Percentiles rank a stretch among this genome's conserved stretches.
Evolutionary conservation across 1,140 invertebrate genomes (phyloP).

Genomic region (Drosophila bocki): DNA sequence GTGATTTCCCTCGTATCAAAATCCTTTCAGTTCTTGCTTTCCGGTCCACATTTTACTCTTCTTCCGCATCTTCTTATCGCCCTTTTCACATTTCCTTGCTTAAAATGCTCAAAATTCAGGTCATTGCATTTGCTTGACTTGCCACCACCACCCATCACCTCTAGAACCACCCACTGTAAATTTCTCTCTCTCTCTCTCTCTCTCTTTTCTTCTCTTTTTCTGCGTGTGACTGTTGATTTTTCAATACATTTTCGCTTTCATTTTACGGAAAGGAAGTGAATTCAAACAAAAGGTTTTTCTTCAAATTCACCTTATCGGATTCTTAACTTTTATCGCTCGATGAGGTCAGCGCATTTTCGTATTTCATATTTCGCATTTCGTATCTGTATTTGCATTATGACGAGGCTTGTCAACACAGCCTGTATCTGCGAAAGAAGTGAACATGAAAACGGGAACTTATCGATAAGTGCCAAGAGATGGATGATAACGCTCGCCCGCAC

Average conservation of each 20-base stretch:
- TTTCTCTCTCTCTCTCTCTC: slow-evolving; percentile 1
- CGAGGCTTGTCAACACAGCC: slow-evolving; percentile 14
- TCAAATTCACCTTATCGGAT: slow-evolving; percentile 12
- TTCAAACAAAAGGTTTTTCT: background rate
- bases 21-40: slow-evolving; percentile 3
- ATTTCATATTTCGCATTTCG: slow-evolving; percentile 12
- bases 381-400: slow-evolving; percentile 50
- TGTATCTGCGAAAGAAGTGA: slow-evolving; percentile 19
- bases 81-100: slow-evolving; percentile 51
- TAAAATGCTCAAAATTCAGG: slow-evolving; percentile 68
- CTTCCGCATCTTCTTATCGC: slow-evolving; percentile 39
- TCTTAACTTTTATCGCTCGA: slow-evolving; percentile 20
- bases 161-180: slow-evolving; percentile 1
- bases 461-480: slow-evolving; percentile 47
- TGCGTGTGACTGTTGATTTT: slow-evolving; percentile 47
- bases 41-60: slow-evolving; percentile 38
- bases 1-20: background rate
- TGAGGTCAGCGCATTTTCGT: slow-evolving; percentile 23
- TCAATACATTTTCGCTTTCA: slow-evolving; percentile 62
- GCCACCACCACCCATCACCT: slow-evolving; percentile 23
- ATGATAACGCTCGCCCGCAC: slow-evolving; percentile 43
- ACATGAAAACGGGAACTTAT: slow-evolving; percentile 15
- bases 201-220: slow-evolving; percentile 13
- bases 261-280: slow-evolving; percentile 27
- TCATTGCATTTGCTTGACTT: slow-evolving; percentile 73